A percentile compares a stretch with the other conserved stretches of the same genome.
These are phyloP conservation scores for Zaprionus nigranus DNA, from an alignment of 1,140 invertebrate species.

Conservation along the genomic window DNA sequence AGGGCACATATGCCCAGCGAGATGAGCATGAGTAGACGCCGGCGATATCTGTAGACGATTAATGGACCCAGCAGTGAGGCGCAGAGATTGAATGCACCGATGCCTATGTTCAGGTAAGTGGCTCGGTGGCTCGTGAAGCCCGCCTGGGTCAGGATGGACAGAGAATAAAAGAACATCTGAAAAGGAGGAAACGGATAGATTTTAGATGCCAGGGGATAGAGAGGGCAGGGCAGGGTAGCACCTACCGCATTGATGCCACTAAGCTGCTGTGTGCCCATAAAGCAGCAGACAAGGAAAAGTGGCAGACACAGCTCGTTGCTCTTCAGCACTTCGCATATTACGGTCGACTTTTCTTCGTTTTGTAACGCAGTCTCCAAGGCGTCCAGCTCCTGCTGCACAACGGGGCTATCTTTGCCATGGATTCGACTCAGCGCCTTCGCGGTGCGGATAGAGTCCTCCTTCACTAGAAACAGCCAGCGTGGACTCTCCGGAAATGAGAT, in stretches of 20 bases:
- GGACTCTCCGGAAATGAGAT: constrained; percentile 92
- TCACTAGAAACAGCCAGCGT: constrained; percentile 91
- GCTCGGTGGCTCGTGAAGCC: constrained; percentile 85
- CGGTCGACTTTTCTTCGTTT: constrained; percentile 62
- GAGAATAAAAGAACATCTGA: constrained; percentile 91
- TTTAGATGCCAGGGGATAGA: not conserved
- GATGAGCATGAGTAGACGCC: constrained; percentile 86
- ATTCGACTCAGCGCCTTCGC: constrained; percentile 72
- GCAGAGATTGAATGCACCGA: constrained; percentile 88
- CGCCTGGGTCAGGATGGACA: constrained; percentile 87
- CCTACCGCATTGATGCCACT: constrained; percentile 94
- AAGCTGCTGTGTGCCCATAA: constrained; percentile 93
- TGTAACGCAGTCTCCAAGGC: constrained; percentile 60
- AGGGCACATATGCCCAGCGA: constrained; percentile 85
- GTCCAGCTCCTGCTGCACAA: constrained; percentile 84
- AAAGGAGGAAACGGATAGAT: not conserved
- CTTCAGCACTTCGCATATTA: constrained; percentile 85
- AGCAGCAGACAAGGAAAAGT: constrained; percentile 89
- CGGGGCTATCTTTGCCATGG: constrained; percentile 20
- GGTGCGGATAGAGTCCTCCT: constrained; percentile 86
- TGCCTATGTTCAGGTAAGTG: constrained; percentile 88
- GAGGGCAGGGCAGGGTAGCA: constrained; percentile 1
- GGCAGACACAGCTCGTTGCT: constrained; percentile 87
- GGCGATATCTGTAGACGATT: constrained; percentile 85
- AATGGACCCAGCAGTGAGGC: constrained; percentile 87